phyloP scores from a whole-genome alignment of 2,888 invertebrate genomes.

The Ornithoptera alexandrae region DNA sequence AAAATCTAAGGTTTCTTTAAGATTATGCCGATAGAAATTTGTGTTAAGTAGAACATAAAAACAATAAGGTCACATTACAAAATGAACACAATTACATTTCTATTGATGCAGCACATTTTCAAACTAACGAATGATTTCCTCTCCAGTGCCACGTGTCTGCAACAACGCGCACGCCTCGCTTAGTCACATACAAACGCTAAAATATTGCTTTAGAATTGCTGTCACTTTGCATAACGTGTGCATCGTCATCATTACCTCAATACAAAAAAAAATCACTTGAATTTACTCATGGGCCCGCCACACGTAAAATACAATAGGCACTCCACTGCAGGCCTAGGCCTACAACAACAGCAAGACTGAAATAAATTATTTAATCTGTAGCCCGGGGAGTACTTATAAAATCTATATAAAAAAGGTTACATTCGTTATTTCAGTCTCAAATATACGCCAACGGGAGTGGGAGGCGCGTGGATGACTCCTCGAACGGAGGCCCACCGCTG shows the following conservation, averaged over 20 bases:
- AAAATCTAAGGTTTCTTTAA: conserved; percentile 51
- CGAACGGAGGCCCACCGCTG: background rate
- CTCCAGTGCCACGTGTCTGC: too few relatives aligned
- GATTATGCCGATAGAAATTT: conserved; percentile 57
- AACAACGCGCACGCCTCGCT: too few relatives aligned
- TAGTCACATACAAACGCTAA: too few relatives aligned
- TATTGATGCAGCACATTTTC: background rate
- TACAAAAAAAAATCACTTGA: background rate
- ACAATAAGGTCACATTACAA: background rate
- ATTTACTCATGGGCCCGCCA: background rate
- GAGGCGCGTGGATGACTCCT: background rate
- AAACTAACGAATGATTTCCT: background rate
- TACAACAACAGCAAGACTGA: background rate
- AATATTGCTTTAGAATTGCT: conserved; percentile 3
- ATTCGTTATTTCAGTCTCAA: conserved; percentile 26
- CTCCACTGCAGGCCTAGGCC: conserved; percentile 9
- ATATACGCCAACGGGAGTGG: conserved; percentile 13
- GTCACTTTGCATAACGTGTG: background rate
- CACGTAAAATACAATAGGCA: conserved; percentile 18
- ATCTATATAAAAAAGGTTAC: conserved; percentile 12
- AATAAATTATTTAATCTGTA: background rate
- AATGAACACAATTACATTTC: background rate
- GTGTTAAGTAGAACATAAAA: conserved; percentile 37
- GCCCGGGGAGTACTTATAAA: background rate
- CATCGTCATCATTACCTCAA: background rate